A percentile compares a stretch with the other conserved stretches of the same genome.
phyloP scores from a whole-genome alignment of 2,797 vertebrate species.

The Scolopax bukidnonensis region DNA sequence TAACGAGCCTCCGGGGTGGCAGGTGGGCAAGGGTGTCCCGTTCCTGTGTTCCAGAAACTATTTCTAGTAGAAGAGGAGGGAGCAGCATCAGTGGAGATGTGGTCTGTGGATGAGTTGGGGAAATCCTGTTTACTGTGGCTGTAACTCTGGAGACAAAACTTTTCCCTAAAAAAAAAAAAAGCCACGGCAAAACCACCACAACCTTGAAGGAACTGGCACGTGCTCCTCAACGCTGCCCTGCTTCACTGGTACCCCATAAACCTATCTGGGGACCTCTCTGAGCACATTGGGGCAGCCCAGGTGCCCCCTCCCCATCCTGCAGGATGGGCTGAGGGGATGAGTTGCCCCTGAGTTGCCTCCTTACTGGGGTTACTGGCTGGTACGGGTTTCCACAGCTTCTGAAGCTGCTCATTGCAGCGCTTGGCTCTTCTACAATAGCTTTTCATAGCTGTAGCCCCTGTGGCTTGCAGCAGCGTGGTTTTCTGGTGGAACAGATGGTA shows the following conservation, averaged over 20 bases:
- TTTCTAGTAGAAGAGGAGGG: background rate
- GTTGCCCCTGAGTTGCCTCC: background rate
- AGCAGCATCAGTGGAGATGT: background rate
- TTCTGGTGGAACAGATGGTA: conserved; percentile 59
- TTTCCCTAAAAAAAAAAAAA: conserved; percentile 37
- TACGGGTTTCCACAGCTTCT: background rate
- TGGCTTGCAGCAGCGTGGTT: conserved; percentile 52
- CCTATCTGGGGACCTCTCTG: background rate
- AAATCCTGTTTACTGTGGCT: conserved; percentile 17
- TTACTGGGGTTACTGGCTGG: background rate
- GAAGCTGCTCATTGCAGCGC: background rate
- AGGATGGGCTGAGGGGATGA: fast-evolving
- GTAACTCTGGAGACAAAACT: conserved; percentile 32
- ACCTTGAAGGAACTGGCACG: background rate
- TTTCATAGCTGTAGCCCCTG: conserved; percentile 58
- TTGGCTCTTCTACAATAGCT: conserved; percentile 41
- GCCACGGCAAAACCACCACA: background rate
- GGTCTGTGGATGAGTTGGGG: background rate
- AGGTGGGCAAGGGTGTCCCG: background rate
- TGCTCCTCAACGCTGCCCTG: fast-evolving
- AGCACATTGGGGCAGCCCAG: too few species aligned
- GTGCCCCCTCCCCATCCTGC: background rate
- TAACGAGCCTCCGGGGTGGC: background rate
- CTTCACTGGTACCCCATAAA: background rate
- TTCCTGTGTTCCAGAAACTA: background rate